Percentiles rank a stretch among this genome's conserved stretches.
Evolutionary conservation across 2,888 invertebrate species (phyloP).

Genomic region (Nemotelus nigrinus): DNA sequence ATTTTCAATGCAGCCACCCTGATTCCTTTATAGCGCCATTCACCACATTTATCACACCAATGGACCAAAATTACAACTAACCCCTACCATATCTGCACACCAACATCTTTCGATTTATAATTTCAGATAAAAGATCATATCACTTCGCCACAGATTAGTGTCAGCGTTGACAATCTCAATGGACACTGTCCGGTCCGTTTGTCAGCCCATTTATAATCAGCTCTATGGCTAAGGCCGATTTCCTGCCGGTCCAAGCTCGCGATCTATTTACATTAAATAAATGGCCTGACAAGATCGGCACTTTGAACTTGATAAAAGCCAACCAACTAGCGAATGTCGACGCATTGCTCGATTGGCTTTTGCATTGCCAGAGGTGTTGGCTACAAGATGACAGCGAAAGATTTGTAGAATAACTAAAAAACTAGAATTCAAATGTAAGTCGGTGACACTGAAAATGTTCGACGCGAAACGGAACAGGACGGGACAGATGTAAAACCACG

Average conservation of each 20-base stretch:
- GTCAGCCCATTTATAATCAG: conserved; percentile 32
- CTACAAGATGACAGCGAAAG: conserved; percentile 37
- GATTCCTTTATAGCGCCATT: too few relatives aligned
- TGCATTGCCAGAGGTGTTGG: conserved; percentile 33
- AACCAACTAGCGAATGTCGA: neutral
- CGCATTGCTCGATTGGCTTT: neutral
- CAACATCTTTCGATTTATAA: neutral
- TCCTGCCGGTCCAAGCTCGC: conserved; percentile 6
- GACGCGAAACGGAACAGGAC: conserved; percentile 39
- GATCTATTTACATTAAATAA: conserved; percentile 38
- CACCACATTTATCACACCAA: neutral
- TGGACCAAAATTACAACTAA: neutral
- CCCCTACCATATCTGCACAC: too few relatives aligned
- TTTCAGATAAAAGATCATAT: conserved; percentile 17
- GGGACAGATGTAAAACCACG: conserved; percentile 42
- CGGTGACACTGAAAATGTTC: conserved; percentile 43
- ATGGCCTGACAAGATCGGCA: conserved; percentile 32
- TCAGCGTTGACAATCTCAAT: conserved; percentile 42
- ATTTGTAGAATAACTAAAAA: conserved; percentile 28
- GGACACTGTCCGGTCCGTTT: conserved; percentile 30
- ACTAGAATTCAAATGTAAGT: conserved; percentile 41
- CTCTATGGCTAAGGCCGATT: conserved; percentile 13
- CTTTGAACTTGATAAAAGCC: conserved; percentile 41
- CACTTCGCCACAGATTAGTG: conserved; percentile 3
- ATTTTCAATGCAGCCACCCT: too few relatives aligned